Evolutionary conservation across 2,888 invertebrate genomes (phyloP).

Genomic region (Cistogaster globosa): DNA sequence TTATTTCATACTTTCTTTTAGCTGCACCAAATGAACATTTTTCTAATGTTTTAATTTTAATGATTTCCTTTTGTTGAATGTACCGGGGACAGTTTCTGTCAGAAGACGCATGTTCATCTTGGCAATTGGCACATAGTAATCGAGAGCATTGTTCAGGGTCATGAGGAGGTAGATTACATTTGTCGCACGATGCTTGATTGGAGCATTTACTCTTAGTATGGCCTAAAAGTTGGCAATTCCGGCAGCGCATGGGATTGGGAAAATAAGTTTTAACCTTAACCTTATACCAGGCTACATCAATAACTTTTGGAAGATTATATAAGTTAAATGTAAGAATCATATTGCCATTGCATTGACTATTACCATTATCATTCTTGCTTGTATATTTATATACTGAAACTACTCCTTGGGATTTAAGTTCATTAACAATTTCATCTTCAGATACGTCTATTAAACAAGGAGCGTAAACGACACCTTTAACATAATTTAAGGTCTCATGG

Average conservation of each 20-base stretch:
- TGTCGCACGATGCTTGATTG: not conserved
- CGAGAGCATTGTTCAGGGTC: no score
- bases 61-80: no score
- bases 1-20: no score
- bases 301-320: conserved; percentile 7
- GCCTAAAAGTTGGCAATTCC: conserved; percentile 47
- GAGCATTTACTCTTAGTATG: conserved; percentile 45
- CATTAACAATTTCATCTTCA: conserved; percentile 25
- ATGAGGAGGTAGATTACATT: no score
- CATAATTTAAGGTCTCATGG: conserved; percentile 19
- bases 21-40: no score
- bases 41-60: no score
- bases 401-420: conserved; percentile 25
- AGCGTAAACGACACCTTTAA: conserved; percentile 21
- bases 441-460: conserved; percentile 22
- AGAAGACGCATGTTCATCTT: no score
- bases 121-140: no score
- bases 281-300: conserved; percentile 19
- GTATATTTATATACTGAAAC: conserved; percentile 27
- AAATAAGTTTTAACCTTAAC: conserved; percentile 23
- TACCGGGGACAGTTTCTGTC: no score
- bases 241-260: conserved; percentile 40
- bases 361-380: not conserved
- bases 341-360: not conserved
- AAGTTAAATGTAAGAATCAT: conserved; percentile 4